These are phyloP conservation scores for Drosophila kurseongensis DNA, from an alignment of 1,140 invertebrate genomes.

Conservation along the genomic window DNA sequence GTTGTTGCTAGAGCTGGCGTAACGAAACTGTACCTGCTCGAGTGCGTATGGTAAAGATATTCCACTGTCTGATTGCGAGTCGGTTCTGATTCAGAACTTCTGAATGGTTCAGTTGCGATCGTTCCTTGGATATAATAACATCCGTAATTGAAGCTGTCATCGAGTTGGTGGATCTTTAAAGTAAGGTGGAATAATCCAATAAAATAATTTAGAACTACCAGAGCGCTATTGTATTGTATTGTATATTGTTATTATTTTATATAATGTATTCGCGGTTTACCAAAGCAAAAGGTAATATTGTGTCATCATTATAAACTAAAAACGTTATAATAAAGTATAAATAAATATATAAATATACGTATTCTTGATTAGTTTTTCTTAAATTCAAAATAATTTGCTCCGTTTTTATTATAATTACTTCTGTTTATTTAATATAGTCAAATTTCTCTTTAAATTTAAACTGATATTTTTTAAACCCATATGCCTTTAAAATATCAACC, in stretches of 20 bases:
- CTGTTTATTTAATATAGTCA: background rate
- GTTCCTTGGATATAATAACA: slow-evolving; percentile 7
- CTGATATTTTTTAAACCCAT: background rate
- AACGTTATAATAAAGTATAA: too few relatives aligned
- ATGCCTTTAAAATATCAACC: background rate
- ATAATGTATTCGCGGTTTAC: too few relatives aligned
- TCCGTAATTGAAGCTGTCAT: slow-evolving; percentile 25
- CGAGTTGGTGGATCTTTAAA: slow-evolving; percentile 3
- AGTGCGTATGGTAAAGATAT: slow-evolving; percentile 56
- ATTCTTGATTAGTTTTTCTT: too few relatives aligned
- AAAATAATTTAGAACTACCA: too few relatives aligned
- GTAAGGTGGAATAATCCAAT: background rate
- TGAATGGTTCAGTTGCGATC: slow-evolving; percentile 35
- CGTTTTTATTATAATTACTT: too few relatives aligned
- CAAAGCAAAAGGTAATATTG: too few relatives aligned
- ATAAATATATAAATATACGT: too few relatives aligned
- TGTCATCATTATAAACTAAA: too few relatives aligned
- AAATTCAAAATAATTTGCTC: too few relatives aligned
- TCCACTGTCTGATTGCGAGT: slow-evolving; percentile 9
- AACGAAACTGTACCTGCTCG: slow-evolving; percentile 67
- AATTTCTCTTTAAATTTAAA: background rate
- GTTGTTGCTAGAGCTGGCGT: slow-evolving; percentile 28
- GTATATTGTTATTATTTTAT: too few relatives aligned
- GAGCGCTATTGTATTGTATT: too few relatives aligned
- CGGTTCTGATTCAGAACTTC: slow-evolving; percentile 25